phyloP scores from a whole-genome alignment of 2,113 vertebrate genomes.

The Nannobrachium achirus region DNA sequence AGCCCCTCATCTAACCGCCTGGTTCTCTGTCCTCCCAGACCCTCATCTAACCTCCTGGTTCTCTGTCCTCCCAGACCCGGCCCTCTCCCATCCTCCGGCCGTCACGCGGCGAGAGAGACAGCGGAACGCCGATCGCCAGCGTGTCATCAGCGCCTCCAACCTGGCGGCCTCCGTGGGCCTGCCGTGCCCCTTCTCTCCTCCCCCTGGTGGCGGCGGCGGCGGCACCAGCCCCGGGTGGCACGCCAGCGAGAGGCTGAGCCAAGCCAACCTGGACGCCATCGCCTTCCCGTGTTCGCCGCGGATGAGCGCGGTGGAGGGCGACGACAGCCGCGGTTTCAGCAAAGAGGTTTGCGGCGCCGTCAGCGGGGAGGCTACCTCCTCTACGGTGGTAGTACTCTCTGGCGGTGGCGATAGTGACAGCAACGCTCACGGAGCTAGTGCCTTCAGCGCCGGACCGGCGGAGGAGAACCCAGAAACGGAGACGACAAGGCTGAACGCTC shows the following conservation, averaged over 20 bases:
- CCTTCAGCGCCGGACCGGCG: background rate
- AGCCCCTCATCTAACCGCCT: background rate
- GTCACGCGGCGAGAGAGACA: slow-evolving; percentile 60
- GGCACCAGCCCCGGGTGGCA: slow-evolving; percentile 45
- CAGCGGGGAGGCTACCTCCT: background rate
- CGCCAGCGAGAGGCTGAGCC: slow-evolving; percentile 46
- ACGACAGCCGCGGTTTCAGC: background rate
- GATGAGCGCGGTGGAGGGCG: background rate
- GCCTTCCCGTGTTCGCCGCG: slow-evolving; percentile 55
- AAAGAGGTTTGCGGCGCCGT: background rate
- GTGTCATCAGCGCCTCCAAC: slow-evolving; percentile 61
- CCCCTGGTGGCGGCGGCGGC: slow-evolving; percentile 10
- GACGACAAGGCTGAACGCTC: background rate
- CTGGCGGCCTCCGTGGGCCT: slow-evolving; percentile 80
- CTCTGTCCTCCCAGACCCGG: background rate
- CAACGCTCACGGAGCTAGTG: background rate
- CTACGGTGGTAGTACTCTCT: background rate
- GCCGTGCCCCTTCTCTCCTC: slow-evolving; percentile 68
- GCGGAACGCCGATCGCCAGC: slow-evolving; percentile 63
- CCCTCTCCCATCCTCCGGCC: background rate
- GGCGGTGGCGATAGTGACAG: background rate
- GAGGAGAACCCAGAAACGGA: background rate
- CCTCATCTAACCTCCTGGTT: background rate
- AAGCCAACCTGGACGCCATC: slow-evolving; percentile 63
- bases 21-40: background rate